phyloP scores from a whole-genome alignment of 2,888 invertebrate species.

The Pelosia muscerda region DNA sequence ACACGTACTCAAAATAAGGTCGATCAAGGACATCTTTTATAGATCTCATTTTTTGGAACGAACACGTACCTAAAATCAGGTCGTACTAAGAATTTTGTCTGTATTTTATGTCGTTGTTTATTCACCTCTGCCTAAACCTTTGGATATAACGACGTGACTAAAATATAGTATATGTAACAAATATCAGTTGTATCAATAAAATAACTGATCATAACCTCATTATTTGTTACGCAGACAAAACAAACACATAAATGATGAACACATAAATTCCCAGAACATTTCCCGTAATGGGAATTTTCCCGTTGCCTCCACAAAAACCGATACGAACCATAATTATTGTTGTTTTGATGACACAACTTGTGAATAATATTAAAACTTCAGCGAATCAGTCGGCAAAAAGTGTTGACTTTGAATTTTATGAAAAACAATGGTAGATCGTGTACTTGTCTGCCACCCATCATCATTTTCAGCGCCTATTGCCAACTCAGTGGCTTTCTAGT shows the following conservation, averaged over 20 bases:
- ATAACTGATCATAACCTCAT: background rate
- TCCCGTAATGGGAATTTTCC: background rate
- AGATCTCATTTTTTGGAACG: no score
- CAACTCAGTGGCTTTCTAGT: no score
- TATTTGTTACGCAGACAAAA: background rate
- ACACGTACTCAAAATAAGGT: no score
- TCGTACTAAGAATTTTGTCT: no score
- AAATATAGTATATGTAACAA: background rate
- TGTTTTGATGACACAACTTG: background rate
- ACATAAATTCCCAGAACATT: background rate
- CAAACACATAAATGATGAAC: constrained; percentile 8
- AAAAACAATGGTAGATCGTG: background rate
- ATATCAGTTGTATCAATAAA: background rate
- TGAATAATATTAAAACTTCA: background rate
- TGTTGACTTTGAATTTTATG: background rate
- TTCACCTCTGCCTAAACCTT: background rate
- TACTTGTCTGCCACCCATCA: no score
- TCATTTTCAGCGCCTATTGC: no score
- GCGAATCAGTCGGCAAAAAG: background rate
- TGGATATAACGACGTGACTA: background rate
- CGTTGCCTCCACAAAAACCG: background rate
- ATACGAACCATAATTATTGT: background rate
- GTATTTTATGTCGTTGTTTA: background rate
- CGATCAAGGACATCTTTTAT: no score
- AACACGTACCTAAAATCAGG: no score